Evolutionary conservation across 2,113 vertebrate genomes (phyloP).

Genomic region (Pao palembangensis): DNA sequence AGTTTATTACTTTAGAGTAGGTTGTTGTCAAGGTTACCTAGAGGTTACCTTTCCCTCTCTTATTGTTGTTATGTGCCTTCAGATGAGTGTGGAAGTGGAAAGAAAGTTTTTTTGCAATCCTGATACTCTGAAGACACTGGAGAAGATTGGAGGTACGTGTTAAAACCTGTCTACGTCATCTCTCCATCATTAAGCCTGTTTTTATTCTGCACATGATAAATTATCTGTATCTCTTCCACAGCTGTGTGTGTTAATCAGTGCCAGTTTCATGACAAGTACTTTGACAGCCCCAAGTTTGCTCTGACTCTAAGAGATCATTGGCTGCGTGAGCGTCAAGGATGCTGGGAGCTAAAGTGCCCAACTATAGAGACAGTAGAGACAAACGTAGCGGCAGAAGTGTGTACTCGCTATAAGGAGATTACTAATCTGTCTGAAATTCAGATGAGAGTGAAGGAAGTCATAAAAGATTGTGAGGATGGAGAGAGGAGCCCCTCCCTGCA

Average conservation of each 20-base stretch:
- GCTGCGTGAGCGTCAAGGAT: slow-evolving; percentile 72
- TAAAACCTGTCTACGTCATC: slow-evolving; percentile 1
- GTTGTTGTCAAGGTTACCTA: neutral
- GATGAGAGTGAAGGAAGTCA: slow-evolving; percentile 54
- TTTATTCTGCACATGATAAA: neutral
- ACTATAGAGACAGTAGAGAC: neutral
- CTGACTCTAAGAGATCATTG: slow-evolving; percentile 74
- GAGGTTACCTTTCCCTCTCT: neutral
- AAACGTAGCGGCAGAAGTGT: slow-evolving; percentile 32
- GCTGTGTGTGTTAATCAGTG: slow-evolving; percentile 60
- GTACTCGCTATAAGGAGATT: slow-evolving; percentile 75
- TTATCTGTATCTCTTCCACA: slow-evolving; percentile 19
- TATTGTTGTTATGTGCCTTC: slow-evolving; percentile 30
- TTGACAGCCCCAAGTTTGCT: slow-evolving; percentile 66
- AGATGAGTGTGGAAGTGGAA: slow-evolving; percentile 78
- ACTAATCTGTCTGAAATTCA: slow-evolving; percentile 67
- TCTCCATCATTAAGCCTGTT: neutral
- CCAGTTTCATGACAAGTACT: slow-evolving; percentile 73
- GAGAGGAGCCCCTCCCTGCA: slow-evolving; percentile 11
- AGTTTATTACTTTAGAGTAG: too few species aligned
- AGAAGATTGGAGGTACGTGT: slow-evolving; percentile 68
- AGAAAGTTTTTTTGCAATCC: slow-evolving; percentile 73
- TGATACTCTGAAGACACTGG: slow-evolving; percentile 61
- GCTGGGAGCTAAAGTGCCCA: slow-evolving; percentile 77
- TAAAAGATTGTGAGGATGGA: slow-evolving; percentile 33